phyloP scores from a whole-genome alignment of 2,888 invertebrate species.

The Trichogramma evanescens region DNA sequence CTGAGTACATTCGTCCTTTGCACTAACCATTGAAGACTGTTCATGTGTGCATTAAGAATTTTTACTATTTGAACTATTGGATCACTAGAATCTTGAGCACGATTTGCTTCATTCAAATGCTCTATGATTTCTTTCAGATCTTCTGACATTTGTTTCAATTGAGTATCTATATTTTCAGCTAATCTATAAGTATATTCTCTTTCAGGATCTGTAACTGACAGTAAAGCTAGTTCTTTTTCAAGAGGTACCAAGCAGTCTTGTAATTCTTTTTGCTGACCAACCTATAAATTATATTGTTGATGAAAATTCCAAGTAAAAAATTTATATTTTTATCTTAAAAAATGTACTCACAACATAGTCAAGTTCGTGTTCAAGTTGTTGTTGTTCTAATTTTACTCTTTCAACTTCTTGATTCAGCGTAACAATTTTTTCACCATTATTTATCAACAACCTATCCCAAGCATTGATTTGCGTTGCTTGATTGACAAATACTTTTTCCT shows the following conservation, averaged over 20 bases:
- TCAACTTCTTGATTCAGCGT: conserved; percentile 81
- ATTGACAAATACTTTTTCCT: conserved; percentile 85
- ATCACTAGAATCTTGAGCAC: conserved; percentile 74
- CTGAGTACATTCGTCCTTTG: conserved; percentile 71
- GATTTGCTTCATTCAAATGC: conserved; percentile 82
- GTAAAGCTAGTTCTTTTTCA: conserved; percentile 69
- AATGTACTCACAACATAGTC: conserved; percentile 65
- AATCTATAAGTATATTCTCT: conserved; percentile 84
- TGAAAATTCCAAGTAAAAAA: neutral
- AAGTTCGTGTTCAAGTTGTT: conserved; percentile 82
- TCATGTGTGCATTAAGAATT: conserved; percentile 93
- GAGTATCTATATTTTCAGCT: conserved; percentile 85
- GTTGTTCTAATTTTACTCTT: conserved; percentile 80
- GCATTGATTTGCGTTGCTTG: conserved; percentile 93
- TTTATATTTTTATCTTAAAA: neutral
- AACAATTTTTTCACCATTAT: conserved; percentile 89
- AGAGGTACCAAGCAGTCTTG: conserved; percentile 80
- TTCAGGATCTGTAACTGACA: conserved; percentile 74
- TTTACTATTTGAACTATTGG: conserved; percentile 89
- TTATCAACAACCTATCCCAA: conserved; percentile 85
- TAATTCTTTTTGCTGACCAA: conserved; percentile 86
- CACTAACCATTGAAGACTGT: conserved; percentile 91
- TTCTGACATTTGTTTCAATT: conserved; percentile 88
- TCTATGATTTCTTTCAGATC: conserved; percentile 93
- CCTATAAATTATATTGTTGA: conserved; percentile 27